Evolutionary conservation across 53 echinoderm and acorn worm species (phyloP), one percentile per base, ranked within the genome.

Genomic region (Holothuria leucospilota): DNA sequence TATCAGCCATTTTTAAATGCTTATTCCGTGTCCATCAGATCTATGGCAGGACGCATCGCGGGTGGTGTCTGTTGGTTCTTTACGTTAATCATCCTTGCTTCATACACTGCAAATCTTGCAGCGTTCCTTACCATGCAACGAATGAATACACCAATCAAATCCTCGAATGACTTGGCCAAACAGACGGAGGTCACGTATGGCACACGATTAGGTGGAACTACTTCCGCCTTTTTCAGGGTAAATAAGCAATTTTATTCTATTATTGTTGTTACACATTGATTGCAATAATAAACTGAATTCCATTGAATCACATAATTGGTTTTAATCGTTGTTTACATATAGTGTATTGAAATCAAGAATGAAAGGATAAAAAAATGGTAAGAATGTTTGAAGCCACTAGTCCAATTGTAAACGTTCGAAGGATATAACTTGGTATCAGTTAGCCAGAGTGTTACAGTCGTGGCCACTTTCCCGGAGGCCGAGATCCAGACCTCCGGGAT

Each of bases 11-110:
- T 67, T 67, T 67, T 34, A 34, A 1, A 34, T 34, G 34, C 34
- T 34, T 34, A 3, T 2, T 13, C 1, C 6, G 13, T 21, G 0
- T 29, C 4, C 28, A 67, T 2, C 77, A 96, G 98, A 63, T 98
- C 99, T 12, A 80, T 95, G 40, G 88, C 95, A 6, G 99, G 99
- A 68, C 93, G 99, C 2, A 84, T 98, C 39, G 86, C 92, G 9
- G 99, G 95, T 2, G 93, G 88, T 40, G 94, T 98, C 1, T 98
- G 95, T 93, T 98, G 99, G 99, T 98, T 98, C 74, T 95, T 98
- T 60, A 98, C 99, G 0, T 92, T 98, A 2, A 98, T 98, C 82
- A 93, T 98, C n/a, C 90, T 98, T 39, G 92, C 99, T 1, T 98
- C 99, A 7, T 98, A 98, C 90, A 98, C 99, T 10, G 99, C 99